Percentiles rank a stretch among this genome's conserved stretches.
phyloP scores from a whole-genome alignment of 2,797 vertebrate species.

The Myiotriccus ornatus region DNA sequence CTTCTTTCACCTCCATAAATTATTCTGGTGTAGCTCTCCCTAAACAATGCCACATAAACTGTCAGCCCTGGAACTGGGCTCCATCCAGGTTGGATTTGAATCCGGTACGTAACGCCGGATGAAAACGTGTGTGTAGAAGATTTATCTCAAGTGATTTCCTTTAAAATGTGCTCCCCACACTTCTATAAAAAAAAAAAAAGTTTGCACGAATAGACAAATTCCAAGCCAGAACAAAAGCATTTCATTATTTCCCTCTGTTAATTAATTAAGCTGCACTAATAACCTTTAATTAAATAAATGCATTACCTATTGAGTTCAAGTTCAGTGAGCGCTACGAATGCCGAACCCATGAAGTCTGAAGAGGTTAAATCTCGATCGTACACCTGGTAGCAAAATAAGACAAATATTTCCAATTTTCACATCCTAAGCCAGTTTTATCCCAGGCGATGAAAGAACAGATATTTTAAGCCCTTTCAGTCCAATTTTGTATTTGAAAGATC shows the following conservation, averaged over 20 bases:
- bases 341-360: constrained; percentile 94
- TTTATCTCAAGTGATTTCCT: neutral
- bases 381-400: constrained; percentile 75
- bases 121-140: fast-evolving
- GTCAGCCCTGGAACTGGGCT: neutral
- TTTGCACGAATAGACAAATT: neutral
- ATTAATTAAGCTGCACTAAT: neutral
- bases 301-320: constrained; percentile 89
- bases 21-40: neutral
- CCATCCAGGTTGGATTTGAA: neutral
- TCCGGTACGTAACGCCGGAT: fast-evolving
- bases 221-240: neutral
- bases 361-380: constrained; percentile 91
- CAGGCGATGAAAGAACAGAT: neutral
- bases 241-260: neutral
- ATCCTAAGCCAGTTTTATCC: constrained; percentile 16
- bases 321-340: constrained; percentile 75
- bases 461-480: constrained; percentile 36
- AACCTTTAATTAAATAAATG: neutral
- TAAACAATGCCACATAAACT: neutral
- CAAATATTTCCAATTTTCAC: neutral
- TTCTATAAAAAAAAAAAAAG: neutral
- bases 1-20: neutral
- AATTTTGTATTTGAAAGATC: constrained; percentile 12
- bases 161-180: neutral